Base-by-base conservation (phyloP, 2,797 vertebrate species). In the Periparus ater region DNA sequence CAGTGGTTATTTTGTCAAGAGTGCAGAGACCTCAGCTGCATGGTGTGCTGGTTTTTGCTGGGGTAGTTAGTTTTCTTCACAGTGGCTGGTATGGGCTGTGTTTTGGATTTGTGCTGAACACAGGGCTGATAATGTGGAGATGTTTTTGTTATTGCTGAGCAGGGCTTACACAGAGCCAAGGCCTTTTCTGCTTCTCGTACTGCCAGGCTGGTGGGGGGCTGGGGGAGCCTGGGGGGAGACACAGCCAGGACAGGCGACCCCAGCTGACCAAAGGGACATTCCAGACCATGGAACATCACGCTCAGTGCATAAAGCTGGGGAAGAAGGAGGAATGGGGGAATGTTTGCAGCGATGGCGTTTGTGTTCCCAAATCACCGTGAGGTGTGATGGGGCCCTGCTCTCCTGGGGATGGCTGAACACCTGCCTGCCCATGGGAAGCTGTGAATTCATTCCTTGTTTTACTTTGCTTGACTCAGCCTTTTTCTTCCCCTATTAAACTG, bases 201-300 rank as follows among this genome's bases (percentile, higher is more conserved):
- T 27, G 38, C 38, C 45, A 32, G 0, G 1, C 23, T 45, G 42
- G 26, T 5, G 34, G 9, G 34, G n/a, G 17, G 2, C 13, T 75
- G 50, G 29, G 36, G 4, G 7, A 19, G 11, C 10, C 0, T 34
- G 38, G 25, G 44, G 63, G 13, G n/a, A 45, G 29, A 17, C 38
- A 34, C 15, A 66, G 26, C 12, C 0, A 0, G 19, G 5, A 7
- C 6, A 77, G 15, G 16, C 11, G n/a, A 60, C 9, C 29, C 45
- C 0, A 27, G 4, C 10, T 47, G 22, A 13, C 30, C 40, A 47
- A 20, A 47, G 21, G 34, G 53, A 60, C 17, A 23, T 53, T 42
- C 13, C 26, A 44, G 26, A 40, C n/a, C 4, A 9, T 7, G 6
- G 3, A 13, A 29, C 9, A 48, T 36, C 30, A 8, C 30, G 20